Percentiles rank a stretch among this genome's conserved stretches.
Evolutionary conservation across 2,113 vertebrate genomes (phyloP).

Genomic region (Hypocryptadius cinnamomeus): DNA sequence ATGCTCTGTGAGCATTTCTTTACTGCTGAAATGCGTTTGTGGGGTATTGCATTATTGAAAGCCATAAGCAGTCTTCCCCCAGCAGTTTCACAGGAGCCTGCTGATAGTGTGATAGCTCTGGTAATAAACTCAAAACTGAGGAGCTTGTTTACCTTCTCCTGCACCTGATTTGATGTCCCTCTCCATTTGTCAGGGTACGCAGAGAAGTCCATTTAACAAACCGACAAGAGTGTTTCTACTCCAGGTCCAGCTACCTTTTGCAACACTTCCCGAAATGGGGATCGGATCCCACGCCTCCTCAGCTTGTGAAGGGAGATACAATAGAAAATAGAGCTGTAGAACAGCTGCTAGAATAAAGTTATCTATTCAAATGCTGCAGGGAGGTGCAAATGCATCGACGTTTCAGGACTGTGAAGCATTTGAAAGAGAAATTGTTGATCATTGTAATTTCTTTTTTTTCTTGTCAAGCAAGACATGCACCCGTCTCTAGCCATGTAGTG

Average conservation of each 20-base stretch:
- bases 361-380: background rate
- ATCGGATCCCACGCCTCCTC: background rate
- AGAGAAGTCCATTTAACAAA: background rate
- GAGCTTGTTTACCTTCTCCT: background rate
- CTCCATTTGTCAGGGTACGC: background rate
- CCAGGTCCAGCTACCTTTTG: background rate
- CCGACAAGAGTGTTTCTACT: background rate
- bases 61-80: background rate
- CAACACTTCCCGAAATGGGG: background rate
- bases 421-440: background rate
- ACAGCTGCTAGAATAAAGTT: background rate
- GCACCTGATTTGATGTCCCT: background rate
- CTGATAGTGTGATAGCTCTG: background rate
- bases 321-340: background rate
- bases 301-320: background rate
- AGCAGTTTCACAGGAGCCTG: background rate
- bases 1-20: background rate
- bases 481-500: background rate
- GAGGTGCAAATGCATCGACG: background rate
- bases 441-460: background rate
- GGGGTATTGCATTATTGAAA: background rate
- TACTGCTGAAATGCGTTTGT: background rate
- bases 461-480: background rate
- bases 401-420: background rate
- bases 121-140: background rate